Evolutionary conservation across 1,140 invertebrate genomes (phyloP).

Genomic region (Drosophila pandora): DNA sequence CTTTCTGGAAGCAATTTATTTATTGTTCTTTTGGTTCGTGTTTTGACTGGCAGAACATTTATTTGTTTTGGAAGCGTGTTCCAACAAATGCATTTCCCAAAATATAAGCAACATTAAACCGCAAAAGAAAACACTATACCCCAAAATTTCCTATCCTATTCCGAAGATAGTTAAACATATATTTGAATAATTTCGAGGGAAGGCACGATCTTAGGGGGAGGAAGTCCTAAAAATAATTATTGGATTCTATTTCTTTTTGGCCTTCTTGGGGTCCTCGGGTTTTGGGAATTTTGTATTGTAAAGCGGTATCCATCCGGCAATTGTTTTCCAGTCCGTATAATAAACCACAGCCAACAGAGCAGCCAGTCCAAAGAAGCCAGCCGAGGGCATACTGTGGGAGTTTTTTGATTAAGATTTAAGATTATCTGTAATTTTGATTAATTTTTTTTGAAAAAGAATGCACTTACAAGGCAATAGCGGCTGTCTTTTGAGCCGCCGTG

Average conservation of each 20-base stretch:
- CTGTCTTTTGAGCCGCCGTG: slow-evolving; percentile 7
- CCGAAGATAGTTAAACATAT: slow-evolving; percentile 20
- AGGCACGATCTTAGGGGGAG: slow-evolving; percentile 9
- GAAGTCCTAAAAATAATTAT: slow-evolving; percentile 12
- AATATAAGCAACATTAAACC: slow-evolving; percentile 14
- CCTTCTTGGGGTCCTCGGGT: slow-evolving; percentile 28
- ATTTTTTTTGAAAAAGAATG: background rate
- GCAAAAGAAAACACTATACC: slow-evolving; percentile 25
- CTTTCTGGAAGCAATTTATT: slow-evolving; percentile 30
- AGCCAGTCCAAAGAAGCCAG: slow-evolving; percentile 49
- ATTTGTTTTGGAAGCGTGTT: slow-evolving; percentile 56
- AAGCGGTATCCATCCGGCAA: slow-evolving; percentile 59
- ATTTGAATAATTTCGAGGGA: slow-evolving; percentile 24
- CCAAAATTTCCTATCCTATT: slow-evolving; percentile 2
- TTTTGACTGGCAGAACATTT: slow-evolving; percentile 59
- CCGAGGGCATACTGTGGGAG: slow-evolving; percentile 45
- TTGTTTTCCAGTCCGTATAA: slow-evolving; percentile 57
- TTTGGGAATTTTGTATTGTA: slow-evolving; percentile 65
- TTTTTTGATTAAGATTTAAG: background rate
- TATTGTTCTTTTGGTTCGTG: slow-evolving; percentile 32
- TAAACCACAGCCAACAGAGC: slow-evolving; percentile 40
- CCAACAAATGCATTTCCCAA: slow-evolving; percentile 51
- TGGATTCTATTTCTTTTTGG: slow-evolving; percentile 1
- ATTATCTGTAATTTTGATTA: background rate
- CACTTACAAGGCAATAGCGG: slow-evolving; percentile 49